These are phyloP conservation scores for Melospiza georgiana DNA, from an alignment of 2,113 vertebrate species.

Conservation along the genomic window DNA sequence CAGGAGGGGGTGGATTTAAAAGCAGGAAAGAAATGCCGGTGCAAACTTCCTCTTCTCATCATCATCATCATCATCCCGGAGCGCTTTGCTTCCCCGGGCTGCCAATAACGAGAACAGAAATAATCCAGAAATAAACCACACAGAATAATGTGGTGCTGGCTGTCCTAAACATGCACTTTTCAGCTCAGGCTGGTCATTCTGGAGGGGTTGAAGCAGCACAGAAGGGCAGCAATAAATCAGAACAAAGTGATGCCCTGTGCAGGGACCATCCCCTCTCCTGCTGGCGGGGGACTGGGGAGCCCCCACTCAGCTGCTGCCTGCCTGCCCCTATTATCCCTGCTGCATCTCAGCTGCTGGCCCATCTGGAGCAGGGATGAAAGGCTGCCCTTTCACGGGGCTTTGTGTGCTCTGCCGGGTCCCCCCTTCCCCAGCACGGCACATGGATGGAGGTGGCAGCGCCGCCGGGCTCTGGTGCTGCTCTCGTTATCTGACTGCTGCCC, in stretches of 20 bases:
- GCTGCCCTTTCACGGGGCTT: slow-evolving; percentile 55
- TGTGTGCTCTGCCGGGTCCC: slow-evolving; percentile 24
- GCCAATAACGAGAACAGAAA: background rate
- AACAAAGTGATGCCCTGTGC: background rate
- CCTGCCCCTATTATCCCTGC: slow-evolving; percentile 17
- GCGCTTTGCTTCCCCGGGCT: background rate
- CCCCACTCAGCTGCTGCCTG: slow-evolving; percentile 16
- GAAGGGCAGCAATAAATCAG: slow-evolving; percentile 24
- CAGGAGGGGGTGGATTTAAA: background rate
- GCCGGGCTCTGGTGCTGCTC: background rate
- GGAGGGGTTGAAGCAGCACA: accelerated
- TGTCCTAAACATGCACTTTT: background rate
- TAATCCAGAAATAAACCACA: background rate
- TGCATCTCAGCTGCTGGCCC: slow-evolving; percentile 75
- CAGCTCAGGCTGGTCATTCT: background rate
- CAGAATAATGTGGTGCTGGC: accelerated
- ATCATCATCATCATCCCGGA: background rate
- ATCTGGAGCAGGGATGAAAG: slow-evolving; percentile 77
- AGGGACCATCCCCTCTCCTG: background rate
- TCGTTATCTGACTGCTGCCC: background rate
- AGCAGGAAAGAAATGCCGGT: background rate
- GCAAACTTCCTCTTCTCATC: slow-evolving; percentile 32
- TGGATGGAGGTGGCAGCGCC: accelerated
- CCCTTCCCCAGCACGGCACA: background rate
- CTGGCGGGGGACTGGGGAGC: background rate